phyloP scores from a whole-genome alignment of 2,797 vertebrate species.

The Spinus olivaceus region DNA sequence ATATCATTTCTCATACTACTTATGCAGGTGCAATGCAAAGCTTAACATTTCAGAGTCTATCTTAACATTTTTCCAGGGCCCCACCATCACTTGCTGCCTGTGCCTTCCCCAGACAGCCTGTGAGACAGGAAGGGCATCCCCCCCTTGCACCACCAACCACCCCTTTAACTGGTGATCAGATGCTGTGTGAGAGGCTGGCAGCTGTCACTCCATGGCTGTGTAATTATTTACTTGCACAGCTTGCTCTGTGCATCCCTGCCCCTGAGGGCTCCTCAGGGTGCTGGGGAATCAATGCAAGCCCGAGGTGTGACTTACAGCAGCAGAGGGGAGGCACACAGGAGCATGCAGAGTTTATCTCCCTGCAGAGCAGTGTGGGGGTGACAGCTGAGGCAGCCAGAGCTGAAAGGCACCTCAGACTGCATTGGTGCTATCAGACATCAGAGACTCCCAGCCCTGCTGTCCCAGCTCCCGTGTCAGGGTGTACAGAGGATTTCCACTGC shows the following conservation, averaged over 20 bases:
- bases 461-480: background rate
- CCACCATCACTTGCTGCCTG: background rate
- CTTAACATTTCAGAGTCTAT: no score
- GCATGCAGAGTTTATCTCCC: background rate
- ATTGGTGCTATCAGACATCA: background rate
- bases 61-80: no score
- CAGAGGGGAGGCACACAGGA: background rate
- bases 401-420: background rate
- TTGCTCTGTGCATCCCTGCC: background rate
- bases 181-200: conserved; percentile 41
- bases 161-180: conserved; percentile 52
- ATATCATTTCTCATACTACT: no score
- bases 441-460: background rate
- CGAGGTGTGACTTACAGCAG: background rate
- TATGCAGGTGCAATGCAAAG: no score
- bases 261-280: background rate
- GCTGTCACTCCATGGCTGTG: background rate
- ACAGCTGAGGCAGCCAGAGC: background rate
- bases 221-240: background rate
- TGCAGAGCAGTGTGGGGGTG: background rate
- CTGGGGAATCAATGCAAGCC: background rate
- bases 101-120: background rate
- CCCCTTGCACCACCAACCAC: conserved; percentile 33
- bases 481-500: background rate
- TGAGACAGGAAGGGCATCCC: background rate